phyloP scores from a whole-genome alignment of 2,888 invertebrate species.

The Hemaris fuciformis region DNA sequence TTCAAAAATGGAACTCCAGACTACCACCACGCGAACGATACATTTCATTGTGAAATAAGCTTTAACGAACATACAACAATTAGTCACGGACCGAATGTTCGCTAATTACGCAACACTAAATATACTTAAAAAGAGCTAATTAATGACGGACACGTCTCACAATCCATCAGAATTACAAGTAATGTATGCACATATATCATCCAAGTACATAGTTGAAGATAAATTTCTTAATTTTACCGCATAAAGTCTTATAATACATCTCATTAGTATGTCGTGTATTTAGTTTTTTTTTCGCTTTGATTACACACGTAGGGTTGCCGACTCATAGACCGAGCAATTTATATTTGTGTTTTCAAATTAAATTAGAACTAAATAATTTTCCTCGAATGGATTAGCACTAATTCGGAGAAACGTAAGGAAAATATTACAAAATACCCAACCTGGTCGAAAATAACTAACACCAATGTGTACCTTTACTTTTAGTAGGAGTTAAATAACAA shows the following conservation, averaged over 20 bases:
- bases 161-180: neutral
- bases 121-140: neutral
- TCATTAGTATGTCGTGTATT: conserved; percentile 8
- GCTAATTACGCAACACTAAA: neutral
- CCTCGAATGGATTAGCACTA: too few relatives aligned
- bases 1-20: too few relatives aligned
- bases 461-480: too few relatives aligned
- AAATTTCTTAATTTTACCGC: conserved; percentile 8
- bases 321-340: too few relatives aligned
- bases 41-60: neutral
- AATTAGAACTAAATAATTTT: too few relatives aligned
- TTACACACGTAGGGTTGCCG: neutral
- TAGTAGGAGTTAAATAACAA: too few relatives aligned
- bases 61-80: neutral
- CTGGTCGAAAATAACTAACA: too few relatives aligned
- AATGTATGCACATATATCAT: conserved; percentile 10
- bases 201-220: neutral
- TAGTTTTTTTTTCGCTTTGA: neutral
- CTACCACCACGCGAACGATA: too few relatives aligned
- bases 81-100: neutral
- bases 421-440: too few relatives aligned
- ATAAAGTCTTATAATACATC: neutral
- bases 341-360: too few relatives aligned
- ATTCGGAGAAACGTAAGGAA: too few relatives aligned
- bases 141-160: neutral